A percentile compares a stretch with the other conserved stretches of the same genome.
These are phyloP conservation scores for Aphaenogaster rudis DNA, from an alignment of 1,140 invertebrate genomes.

Conservation along the genomic window DNA sequence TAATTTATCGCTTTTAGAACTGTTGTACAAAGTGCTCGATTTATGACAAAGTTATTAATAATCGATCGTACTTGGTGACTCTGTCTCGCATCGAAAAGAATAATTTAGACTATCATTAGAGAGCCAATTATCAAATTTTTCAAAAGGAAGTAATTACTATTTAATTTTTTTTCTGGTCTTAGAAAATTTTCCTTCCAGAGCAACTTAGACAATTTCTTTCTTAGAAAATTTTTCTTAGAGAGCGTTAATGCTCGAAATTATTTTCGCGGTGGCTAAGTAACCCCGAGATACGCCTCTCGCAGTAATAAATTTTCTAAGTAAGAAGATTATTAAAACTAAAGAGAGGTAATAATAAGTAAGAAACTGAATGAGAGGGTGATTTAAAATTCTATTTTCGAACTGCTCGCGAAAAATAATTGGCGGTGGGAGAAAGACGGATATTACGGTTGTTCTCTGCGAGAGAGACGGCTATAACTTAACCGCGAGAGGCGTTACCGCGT, in stretches of 20 bases:
- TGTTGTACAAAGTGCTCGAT: neutral
- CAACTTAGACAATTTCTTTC: neutral
- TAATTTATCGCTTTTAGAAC: conserved; percentile 5
- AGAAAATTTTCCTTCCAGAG: neutral
- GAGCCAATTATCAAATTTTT: neutral
- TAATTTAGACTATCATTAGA: conserved; percentile 1
- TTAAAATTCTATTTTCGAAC: conserved; percentile 19
- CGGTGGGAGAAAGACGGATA: neutral
- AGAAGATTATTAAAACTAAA: neutral
- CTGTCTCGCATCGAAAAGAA: neutral
- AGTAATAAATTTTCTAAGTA: neutral
- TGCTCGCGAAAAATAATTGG: conserved; percentile 46
- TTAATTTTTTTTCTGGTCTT: neutral
- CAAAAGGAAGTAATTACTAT: neutral
- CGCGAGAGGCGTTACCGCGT: conserved; percentile 12
- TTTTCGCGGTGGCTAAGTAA: neutral
- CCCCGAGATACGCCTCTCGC: neutral
- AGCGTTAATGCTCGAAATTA: neutral
- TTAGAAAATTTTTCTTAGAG: neutral
- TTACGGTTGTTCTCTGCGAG: conserved; percentile 30
- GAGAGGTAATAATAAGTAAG: neutral
- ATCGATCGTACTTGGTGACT: neutral
- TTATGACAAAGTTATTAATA: conserved; percentile 3
- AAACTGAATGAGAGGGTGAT: neutral
- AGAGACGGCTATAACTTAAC: conserved; percentile 32